Evolutionary conservation across 2,113 vertebrate species (phyloP), one percentile per base, ranked within the genome.

Genomic region (Taurulus bubalis): DNA sequence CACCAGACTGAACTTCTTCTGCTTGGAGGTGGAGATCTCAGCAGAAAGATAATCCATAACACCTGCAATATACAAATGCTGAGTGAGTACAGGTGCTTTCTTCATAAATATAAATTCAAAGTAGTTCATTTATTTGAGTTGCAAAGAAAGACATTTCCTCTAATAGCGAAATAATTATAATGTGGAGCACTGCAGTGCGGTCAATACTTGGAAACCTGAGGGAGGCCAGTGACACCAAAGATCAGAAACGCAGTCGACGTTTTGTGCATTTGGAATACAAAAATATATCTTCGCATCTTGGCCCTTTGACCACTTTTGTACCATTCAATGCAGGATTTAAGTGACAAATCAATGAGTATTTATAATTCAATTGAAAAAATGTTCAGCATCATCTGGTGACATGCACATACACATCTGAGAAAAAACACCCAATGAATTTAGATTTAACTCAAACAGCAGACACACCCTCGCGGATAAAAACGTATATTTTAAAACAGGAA

Each of bases 1-100:
- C 85, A 96, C 93, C 87, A 95, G 83, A 76, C 91, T 95, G 90
- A 96, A 96, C 80, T 95, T 95, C 94, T 96, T 96, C 92, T 95
- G 93, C 80, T 95, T 95, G 82, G 95, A 96, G 83, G 94, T 95
- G 79, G 95, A 95, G 85, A 96, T 95, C 88, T 96, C 95, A 24
- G 95, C 92, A n/a, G 89, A 87, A 79, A 96, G 89, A 85, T 96
- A 96, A 84, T 96, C 95, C 34, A 77, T 90, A 22, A 94, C 90
- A 77, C 95, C 95, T 96, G 87, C 5, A 85, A 93, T 49, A 93
- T 7, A 93, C 51, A 88, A 42, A 86, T 22, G 22, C 11, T 12
- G 67, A 47, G 69, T 79, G 71, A 80, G 53, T 62, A 51, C 26
- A 71, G 30, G 47, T 11, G 65, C 22, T 18, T 65, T 56, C 53